Evolutionary conservation across 1,140 invertebrate species (phyloP).

Genomic region (Hetaerina americana): DNA sequence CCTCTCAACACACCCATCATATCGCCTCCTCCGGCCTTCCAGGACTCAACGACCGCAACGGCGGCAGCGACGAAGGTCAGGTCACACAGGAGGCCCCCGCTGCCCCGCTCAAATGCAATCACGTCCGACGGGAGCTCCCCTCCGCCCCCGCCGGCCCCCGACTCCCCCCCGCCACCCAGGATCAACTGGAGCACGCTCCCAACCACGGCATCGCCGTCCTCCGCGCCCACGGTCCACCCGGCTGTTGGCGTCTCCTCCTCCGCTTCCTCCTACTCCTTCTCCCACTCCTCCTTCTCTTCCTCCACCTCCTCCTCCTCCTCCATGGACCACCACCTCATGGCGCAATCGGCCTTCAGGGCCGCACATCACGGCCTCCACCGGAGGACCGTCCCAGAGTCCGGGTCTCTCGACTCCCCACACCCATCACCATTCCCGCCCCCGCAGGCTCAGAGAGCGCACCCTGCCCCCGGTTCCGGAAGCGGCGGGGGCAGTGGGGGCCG

Average conservation of each 20-base stretch:
- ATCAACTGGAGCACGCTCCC: constrained; percentile 29
- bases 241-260: constrained; percentile 18
- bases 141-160: not conserved
- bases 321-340: constrained; percentile 27
- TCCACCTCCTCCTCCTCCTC: constrained; percentile 23
- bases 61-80: constrained; percentile 14
- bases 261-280: constrained; percentile 21
- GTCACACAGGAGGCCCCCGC: constrained; percentile 33
- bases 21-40: constrained; percentile 45
- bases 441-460: not conserved
- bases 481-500: no score
- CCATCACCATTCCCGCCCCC: not conserved
- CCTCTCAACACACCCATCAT: constrained; percentile 43
- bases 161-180: constrained; percentile 15
- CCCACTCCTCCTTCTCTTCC: constrained; percentile 31
- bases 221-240: not conserved
- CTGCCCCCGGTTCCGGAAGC: not conserved
- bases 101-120: constrained; percentile 40
- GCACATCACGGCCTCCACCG: constrained; percentile 14
- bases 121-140: constrained; percentile 27
- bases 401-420: not conserved
- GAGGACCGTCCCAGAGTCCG: not conserved
- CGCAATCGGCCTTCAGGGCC: constrained; percentile 25
- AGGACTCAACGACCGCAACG: constrained; percentile 30
- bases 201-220: constrained; percentile 19